Evolutionary conservation across 2,888 invertebrate genomes (phyloP).

Genomic region (Cerastis leucographa): DNA sequence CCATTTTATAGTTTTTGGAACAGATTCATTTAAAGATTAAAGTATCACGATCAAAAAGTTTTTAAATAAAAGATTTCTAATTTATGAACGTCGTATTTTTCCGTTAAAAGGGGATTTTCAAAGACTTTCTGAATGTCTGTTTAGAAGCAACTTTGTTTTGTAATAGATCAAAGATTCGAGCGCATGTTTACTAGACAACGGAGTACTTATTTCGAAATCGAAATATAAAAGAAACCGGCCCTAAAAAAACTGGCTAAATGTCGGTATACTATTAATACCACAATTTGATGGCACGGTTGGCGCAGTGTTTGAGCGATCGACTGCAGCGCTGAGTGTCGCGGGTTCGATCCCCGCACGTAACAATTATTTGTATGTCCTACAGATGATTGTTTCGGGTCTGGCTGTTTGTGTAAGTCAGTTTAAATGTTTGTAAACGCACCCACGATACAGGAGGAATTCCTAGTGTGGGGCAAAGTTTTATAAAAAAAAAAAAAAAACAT

Average conservation of each 20-base stretch:
- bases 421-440: too few relatives aligned
- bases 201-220: conserved; percentile 19
- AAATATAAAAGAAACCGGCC: background rate
- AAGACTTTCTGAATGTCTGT: conserved; percentile 14
- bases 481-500: too few relatives aligned
- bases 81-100: conserved; percentile 47
- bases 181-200: conserved; percentile 1
- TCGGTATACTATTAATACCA: too few relatives aligned
- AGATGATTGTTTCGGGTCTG: too few relatives aligned
- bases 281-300: too few relatives aligned
- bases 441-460: too few relatives aligned
- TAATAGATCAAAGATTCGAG: conserved; percentile 52
- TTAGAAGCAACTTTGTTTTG: conserved; percentile 16
- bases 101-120: conserved; percentile 35
- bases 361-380: too few relatives aligned
- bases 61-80: conserved; percentile 36
- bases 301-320: too few relatives aligned
- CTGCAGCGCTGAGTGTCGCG: too few relatives aligned
- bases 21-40: conserved; percentile 45
- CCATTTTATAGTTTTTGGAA: conserved; percentile 57
- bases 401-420: too few relatives aligned
- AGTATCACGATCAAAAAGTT: conserved; percentile 54
- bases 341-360: too few relatives aligned
- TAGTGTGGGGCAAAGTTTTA: too few relatives aligned
- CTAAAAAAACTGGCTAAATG: background rate